Base-by-base conservation (phyloP, 2,888 invertebrate species). In the Margaritifera margaritifera region DNA sequence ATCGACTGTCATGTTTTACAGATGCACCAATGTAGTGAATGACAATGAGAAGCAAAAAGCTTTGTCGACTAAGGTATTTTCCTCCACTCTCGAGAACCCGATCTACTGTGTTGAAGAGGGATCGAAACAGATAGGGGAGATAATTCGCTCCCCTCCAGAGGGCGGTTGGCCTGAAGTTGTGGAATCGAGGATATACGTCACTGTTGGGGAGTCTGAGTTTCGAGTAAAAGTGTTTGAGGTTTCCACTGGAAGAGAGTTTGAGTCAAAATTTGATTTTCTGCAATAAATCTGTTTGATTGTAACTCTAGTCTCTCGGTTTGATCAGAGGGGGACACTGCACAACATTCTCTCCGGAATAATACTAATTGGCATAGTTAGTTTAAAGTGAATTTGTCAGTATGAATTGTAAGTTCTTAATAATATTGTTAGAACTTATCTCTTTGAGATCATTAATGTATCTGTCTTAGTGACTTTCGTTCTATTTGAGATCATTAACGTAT, bases 121-220 rank as follows among this genome's bases (percentile, higher is more conserved):
- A 42, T 71, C 71, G 56, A 69, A 71, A 1, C 71, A 74, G 62
- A 74, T 74, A 4, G 71, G 74, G 1, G 74, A 74, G 51, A 71
- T 74, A 22, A 58, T 74, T 24, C 68, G 74, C 6, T 56, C 57
- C n/a, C 74, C 74, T n/a, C 74, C 74, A 6, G 66, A 71, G 31
- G 25, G 52, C 1, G 74, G 74, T 3, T 74, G 74, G 74, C 74
- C 74, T 27, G 74, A 74, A 24, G 71, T 71, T 3, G 53, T 74
- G 68, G 66, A 69, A 57, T 61, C 74, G 5, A 68, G 64, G 24
- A 74, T 74, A 22, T 66, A 69, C 20, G 71, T 74, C 18, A 74
- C 66, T n/a, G 71, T 68, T 64, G 74, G 74, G 22, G 74, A 74
- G 31, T 71, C 74, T 1, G 74, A 74, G 59, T 69, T 74, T 71